A percentile compares a stretch with the other conserved stretches of the same genome.
Conservation (phyloP, 2,888 invertebrate genomes). For the Meta bourneti region DNA sequence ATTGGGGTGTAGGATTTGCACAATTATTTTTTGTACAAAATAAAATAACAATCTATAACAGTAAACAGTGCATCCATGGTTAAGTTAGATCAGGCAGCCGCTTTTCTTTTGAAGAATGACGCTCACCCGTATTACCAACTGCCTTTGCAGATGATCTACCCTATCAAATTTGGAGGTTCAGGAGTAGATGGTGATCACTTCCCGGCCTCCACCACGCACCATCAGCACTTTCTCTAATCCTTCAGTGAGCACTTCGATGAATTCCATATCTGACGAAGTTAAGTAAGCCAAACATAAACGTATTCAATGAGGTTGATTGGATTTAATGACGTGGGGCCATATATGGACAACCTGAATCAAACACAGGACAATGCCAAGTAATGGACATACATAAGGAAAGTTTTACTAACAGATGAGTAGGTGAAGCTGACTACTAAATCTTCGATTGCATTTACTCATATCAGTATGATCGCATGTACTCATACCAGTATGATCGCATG, state of each 20-base stretch:
- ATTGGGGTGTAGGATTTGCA: constrained; percentile 13
- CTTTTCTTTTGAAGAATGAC: constrained; percentile 37
- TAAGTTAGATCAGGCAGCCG: constrained; percentile 57
- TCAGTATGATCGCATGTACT: too few species aligned
- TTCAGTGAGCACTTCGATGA: constrained; percentile 98
- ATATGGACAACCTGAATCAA: too few species aligned
- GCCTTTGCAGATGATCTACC: constrained; percentile 46
- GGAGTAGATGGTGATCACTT: constrained; percentile 99
- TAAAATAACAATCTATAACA: constrained; percentile 59
- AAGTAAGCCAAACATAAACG: background rate
- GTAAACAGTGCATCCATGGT: constrained; percentile 73
- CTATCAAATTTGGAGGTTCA: constrained; percentile 81
- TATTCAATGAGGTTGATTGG: background rate
- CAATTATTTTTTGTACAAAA: constrained; percentile 15
- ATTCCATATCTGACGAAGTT: constrained; percentile 93
- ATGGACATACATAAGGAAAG: too few species aligned
- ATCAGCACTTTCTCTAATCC: constrained; percentile 97
- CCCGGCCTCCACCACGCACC: constrained; percentile 98
- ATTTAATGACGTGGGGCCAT: too few species aligned
- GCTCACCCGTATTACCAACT: constrained; percentile 65
- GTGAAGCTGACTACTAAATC: too few species aligned
- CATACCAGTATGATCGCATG: too few species aligned
- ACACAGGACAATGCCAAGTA: too few species aligned
- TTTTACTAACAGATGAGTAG: too few species aligned
- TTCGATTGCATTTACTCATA: too few species aligned